Evolutionary conservation across 2,888 invertebrate species (phyloP), one percentile per base, ranked within the genome.

Genomic region (Dioctria linearis): DNA sequence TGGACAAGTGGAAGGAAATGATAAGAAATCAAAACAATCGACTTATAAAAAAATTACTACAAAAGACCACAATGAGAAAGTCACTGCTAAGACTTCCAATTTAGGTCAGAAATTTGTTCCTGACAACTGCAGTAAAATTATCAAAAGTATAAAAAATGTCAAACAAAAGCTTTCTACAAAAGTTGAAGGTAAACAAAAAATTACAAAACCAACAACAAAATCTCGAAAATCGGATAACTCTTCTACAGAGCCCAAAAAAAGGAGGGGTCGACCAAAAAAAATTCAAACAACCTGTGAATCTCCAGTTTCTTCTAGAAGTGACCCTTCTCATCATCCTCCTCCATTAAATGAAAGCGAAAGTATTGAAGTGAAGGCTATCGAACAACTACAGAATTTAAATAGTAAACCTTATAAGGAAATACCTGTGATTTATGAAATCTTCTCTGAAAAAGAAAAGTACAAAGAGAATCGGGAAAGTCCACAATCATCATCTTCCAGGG

Each of bases 131-230:
- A 8, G 4, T 54, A 54, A 54, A 54, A 54, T 54, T 54, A 11
- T n/a, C n/a, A 54, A 54, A 54, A 54, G 11, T 11, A 54, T 54
- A 11, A 54, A 54, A 54, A 54, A 54, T 11, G 54, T 54, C 11
- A 54, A 54, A n/a, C 9, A 54, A 54, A 54, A 54, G 54, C 54
- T 54, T 54, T 54, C 54, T n/a, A 8, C n/a, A 54, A 54, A n/a
- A 4, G 6, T n/a, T 46, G 46, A 5, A 1, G 2, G 46, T 46
- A 46, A 46, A 46, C 46, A 46, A 46, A 8, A 8, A 46, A 46
- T 46, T 8, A 46, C 5, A 25, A n/a, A 46, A 46, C 4, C 5
- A 46, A 46, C 46, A 4, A 8, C 8, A 5, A 46, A 46, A 46
- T 46, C 46, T 46, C 5, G 25, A 25, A 25, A 25, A 25, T 25